phyloP scores from a whole-genome alignment of 2,888 invertebrate genomes.

The Monochamus alternatus region DNA sequence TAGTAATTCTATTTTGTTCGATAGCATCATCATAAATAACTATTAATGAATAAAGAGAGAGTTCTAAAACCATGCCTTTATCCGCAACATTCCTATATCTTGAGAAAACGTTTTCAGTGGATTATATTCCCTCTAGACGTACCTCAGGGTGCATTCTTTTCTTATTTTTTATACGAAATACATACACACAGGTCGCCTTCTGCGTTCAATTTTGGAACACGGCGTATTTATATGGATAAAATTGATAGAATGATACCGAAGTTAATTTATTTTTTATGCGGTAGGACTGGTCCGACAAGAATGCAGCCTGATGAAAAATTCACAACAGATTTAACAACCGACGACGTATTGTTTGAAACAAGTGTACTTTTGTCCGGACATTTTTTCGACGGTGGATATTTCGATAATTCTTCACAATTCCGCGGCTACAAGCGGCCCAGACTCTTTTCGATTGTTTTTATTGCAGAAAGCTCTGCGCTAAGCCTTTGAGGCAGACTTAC shows the following conservation, averaged over 20 bases:
- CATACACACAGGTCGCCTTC: neutral
- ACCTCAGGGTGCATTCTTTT: neutral
- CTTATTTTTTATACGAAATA: too few species aligned
- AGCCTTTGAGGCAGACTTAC: too few species aligned
- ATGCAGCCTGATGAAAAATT: constrained; percentile 37
- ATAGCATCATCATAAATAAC: too few species aligned
- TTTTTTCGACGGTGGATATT: constrained; percentile 27
- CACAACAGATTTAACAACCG: constrained; percentile 33
- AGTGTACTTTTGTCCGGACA: constrained; percentile 23
- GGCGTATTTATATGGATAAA: constrained; percentile 3
- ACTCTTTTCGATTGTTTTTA: neutral
- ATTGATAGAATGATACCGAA: constrained; percentile 32
- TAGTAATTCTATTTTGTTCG: too few species aligned
- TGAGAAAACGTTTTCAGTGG: too few species aligned
- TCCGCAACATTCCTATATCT: too few species aligned
- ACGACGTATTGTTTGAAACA: constrained; percentile 33
- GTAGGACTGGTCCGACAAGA: constrained; percentile 33
- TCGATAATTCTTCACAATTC: constrained; percentile 9
- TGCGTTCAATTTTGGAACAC: constrained; percentile 3
- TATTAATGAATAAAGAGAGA: too few species aligned
- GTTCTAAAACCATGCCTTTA: too few species aligned
- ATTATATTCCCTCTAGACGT: neutral
- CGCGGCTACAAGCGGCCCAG: neutral
- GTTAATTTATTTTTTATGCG: constrained; percentile 30
- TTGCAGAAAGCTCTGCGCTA: too few species aligned